These are phyloP conservation scores for Athalia rosae DNA, from an alignment of 2,888 invertebrate species.

Conservation along the genomic window DNA sequence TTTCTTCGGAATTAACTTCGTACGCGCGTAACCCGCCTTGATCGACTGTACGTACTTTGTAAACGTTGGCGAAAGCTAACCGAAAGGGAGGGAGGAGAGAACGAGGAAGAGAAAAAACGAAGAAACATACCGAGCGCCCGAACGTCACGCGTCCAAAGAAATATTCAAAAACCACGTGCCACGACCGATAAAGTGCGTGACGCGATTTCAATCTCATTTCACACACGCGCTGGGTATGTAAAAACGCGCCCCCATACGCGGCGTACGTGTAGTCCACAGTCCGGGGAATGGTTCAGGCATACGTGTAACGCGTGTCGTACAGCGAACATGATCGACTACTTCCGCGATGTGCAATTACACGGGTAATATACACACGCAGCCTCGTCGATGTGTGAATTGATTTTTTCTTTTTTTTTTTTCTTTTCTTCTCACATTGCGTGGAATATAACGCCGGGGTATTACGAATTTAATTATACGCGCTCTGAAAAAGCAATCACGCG, in stretches of 20 bases:
- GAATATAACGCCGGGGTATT: too few relatives aligned
- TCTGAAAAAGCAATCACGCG: too few relatives aligned
- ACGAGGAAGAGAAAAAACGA: not conserved
- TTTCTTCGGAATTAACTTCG: constrained; percentile 31
- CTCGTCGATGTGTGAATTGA: too few relatives aligned
- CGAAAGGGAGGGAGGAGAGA: not conserved
- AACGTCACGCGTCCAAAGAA: constrained; percentile 26
- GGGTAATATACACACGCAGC: too few relatives aligned
- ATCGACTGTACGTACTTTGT: constrained; percentile 26
- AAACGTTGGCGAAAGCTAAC: constrained; percentile 9
- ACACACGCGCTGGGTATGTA: not conserved
- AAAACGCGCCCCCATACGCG: not conserved
- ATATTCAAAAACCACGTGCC: constrained; percentile 32
- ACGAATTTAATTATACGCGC: too few relatives aligned
- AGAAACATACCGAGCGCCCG: not conserved
- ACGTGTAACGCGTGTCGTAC: too few relatives aligned
- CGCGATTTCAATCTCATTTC: constrained; percentile 26
- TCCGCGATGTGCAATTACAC: not conserved
- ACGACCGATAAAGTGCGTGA: constrained; percentile 31
- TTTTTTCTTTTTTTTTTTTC: too few relatives aligned
- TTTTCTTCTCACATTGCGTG: too few relatives aligned
- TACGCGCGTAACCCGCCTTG: not conserved
- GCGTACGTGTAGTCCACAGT: too few relatives aligned
- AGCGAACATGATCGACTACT: too few relatives aligned
- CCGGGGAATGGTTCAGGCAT: too few relatives aligned